phyloP scores from a whole-genome alignment of 2,888 invertebrate genomes.

The Uropetala carovei region DNA sequence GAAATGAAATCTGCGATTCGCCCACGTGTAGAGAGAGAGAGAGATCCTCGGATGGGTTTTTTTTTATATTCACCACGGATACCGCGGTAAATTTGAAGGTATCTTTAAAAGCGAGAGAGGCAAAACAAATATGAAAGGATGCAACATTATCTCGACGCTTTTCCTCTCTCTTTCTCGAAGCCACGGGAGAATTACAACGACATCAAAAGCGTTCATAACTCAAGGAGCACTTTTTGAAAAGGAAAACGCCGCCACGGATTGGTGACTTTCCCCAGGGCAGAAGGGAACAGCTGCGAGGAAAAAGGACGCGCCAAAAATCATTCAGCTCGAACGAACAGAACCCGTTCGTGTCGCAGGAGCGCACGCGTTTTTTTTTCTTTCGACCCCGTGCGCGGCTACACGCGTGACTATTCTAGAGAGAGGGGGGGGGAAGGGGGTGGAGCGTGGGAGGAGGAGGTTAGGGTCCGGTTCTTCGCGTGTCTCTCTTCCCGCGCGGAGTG shows the following conservation, averaged over 20 bases:
- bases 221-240: conserved; percentile 15
- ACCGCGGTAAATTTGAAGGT: background rate
- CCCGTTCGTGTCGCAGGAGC: background rate
- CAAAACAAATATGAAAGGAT: background rate
- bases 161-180: background rate
- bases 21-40: background rate
- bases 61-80: background rate
- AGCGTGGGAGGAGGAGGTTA: conserved; percentile 19
- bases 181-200: background rate
- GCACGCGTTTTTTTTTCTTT: background rate
- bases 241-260: conserved; percentile 23
- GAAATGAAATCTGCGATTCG: background rate
- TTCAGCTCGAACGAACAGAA: conserved; percentile 31
- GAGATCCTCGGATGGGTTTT: too few species aligned
- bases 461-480: conserved; percentile 4
- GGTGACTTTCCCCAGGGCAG: conserved; percentile 18
- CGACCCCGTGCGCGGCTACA: background rate
- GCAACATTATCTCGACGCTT: background rate
- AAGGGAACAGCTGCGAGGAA: conserved; percentile 32
- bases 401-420: background rate
- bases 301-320: conserved; percentile 41
- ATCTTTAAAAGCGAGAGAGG: background rate
- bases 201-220: conserved; percentile 34
- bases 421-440: background rate
- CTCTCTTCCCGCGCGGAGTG: background rate